Conservation (phyloP, 2,888 invertebrate genomes). For the Oegoconia quadripuncta region DNA sequence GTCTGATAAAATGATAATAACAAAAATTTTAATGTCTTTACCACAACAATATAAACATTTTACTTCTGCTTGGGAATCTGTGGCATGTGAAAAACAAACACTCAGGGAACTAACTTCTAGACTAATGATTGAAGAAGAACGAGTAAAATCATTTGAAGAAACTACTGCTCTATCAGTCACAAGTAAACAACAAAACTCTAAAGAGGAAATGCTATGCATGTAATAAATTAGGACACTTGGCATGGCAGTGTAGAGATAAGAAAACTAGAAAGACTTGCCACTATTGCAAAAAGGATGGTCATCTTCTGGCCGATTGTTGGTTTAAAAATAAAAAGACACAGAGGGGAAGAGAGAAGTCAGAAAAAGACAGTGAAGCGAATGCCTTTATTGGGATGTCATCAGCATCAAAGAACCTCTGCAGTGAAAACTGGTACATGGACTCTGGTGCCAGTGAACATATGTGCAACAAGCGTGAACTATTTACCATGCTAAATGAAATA, state of each 20-base stretch:
- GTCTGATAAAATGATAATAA: conserved; percentile 7
- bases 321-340: too few species aligned
- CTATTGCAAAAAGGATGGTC: background rate
- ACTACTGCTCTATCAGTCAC: background rate
- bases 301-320: too few species aligned
- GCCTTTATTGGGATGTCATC: too few species aligned
- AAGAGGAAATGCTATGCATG: too few species aligned
- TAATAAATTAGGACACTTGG: background rate
- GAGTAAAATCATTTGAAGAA: background rate
- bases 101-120: conserved; percentile 4
- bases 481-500: too few species aligned
- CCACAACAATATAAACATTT: conserved; percentile 9
- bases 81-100: conserved; percentile 1
- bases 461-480: too few species aligned
- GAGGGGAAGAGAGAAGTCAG: too few species aligned
- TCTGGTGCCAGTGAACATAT: too few species aligned
- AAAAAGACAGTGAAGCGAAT: too few species aligned
- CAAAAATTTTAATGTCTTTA: conserved; percentile 8
- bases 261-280: background rate
- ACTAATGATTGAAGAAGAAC: conserved; percentile 8
- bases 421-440: too few species aligned
- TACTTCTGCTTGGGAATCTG: conserved; percentile 8
- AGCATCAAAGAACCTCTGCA: too few species aligned
- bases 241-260: background rate
- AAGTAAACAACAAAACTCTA: background rate